A percentile compares a stretch with the other conserved stretches of the same genome.
Evolutionary conservation across 2,797 vertebrate species (phyloP).

Genomic region (Spizella passerina): DNA sequence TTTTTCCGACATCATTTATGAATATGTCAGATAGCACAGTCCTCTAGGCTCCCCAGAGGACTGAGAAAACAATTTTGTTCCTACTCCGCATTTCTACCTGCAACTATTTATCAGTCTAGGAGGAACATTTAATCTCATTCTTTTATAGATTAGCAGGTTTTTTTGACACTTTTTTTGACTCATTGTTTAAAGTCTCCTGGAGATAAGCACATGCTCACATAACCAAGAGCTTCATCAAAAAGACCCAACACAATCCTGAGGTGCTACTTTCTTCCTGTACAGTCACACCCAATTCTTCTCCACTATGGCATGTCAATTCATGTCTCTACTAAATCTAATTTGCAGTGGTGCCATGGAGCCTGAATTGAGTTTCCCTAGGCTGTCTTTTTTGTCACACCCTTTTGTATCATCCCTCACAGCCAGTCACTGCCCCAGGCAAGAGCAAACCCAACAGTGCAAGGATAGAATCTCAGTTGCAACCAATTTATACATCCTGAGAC

Average conservation of each 20-base stretch:
- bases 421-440: not conserved
- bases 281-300: not conserved
- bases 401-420: not conserved
- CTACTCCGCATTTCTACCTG: not conserved
- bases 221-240: not conserved
- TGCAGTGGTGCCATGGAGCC: not conserved
- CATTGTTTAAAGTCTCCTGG: not conserved
- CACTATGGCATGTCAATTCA: not conserved
- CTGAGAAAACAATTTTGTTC: not conserved
- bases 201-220: fast-evolving
- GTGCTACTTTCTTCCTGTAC: not conserved
- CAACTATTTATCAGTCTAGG: not conserved
- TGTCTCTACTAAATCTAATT: not conserved
- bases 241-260: not conserved
- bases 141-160: fast-evolving
- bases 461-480: fast-evolving
- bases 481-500: not conserved
- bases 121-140: not conserved
- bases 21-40: not conserved
- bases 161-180: not conserved
- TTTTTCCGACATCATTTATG: not conserved
- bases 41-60: not conserved
- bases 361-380: not conserved
- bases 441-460: not conserved
- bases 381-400: not conserved